Conservation (phyloP, 2,888 invertebrate species). For the Polymixis flavicincta region DNA sequence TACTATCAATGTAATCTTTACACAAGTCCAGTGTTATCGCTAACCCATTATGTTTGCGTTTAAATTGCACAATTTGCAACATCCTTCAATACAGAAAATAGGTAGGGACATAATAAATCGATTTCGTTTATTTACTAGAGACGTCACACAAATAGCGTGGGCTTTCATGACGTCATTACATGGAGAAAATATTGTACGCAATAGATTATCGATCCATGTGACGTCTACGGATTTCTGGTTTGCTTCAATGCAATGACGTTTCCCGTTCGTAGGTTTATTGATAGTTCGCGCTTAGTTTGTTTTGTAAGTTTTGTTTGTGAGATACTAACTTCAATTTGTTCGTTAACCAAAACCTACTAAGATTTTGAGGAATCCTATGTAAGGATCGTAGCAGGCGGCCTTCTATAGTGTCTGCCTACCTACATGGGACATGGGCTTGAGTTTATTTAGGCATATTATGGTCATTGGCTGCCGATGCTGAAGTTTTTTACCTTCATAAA, state of each 20-base stretch:
- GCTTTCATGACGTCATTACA: slow-evolving; percentile 4
- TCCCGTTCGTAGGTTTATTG: neutral
- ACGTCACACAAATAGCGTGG: slow-evolving; percentile 10
- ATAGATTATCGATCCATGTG: neutral
- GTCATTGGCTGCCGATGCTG: neutral
- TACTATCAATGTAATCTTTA: neutral
- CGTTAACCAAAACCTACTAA: neutral
- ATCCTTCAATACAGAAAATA: neutral
- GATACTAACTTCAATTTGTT: too few relatives aligned
- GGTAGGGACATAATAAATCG: neutral
- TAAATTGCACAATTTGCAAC: slow-evolving; percentile 5
- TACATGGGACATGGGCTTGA: neutral
- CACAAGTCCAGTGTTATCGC: slow-evolving; percentile 5
- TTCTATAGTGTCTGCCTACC: neutral
- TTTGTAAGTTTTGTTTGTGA: neutral
- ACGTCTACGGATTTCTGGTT: neutral
- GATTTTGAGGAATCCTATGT: neutral
- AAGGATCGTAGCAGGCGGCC: neutral
- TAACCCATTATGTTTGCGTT: slow-evolving; percentile 7
- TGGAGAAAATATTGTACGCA: neutral
- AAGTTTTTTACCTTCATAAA: neutral
- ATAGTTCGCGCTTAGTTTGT: neutral
- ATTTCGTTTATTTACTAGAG: slow-evolving; percentile 4
- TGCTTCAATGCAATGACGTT: slow-evolving; percentile 9
- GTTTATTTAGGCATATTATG: neutral